Percentiles rank a stretch among this genome's conserved stretches.
These are phyloP conservation scores for Drosophila pectinifera DNA, from an alignment of 1,140 invertebrate species.

Conservation along the genomic window DNA sequence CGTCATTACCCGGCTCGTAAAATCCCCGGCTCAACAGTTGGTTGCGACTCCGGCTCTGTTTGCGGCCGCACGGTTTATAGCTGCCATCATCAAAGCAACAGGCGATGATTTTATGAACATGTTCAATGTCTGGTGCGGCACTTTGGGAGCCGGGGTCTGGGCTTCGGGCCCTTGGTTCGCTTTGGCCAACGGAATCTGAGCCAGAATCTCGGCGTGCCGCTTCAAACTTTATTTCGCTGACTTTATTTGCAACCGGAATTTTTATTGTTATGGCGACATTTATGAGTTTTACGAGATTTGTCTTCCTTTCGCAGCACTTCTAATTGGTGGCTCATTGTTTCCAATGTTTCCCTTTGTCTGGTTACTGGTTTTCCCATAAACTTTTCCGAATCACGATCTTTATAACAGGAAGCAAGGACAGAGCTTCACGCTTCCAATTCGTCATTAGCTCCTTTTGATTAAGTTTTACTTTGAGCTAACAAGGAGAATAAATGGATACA, in stretches of 20 bases:
- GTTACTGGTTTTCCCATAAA: constrained; percentile 35
- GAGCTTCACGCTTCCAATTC: background rate
- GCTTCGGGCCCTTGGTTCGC: background rate
- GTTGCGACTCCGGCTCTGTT: constrained; percentile 36
- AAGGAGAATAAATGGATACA: no score
- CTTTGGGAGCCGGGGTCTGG: constrained; percentile 20
- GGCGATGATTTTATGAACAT: constrained; percentile 79
- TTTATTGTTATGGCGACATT: constrained; percentile 80
- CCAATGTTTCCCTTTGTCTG: constrained; percentile 16
- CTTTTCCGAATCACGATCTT: constrained; percentile 5
- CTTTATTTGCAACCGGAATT: constrained; percentile 81
- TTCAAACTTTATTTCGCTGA: constrained; percentile 64
- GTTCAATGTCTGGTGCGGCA: constrained; percentile 50
- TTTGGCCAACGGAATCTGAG: constrained; percentile 39
- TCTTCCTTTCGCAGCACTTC: constrained; percentile 44
- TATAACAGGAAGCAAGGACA: no score
- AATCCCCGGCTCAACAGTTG: constrained; percentile 78
- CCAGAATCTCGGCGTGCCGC: constrained; percentile 48
- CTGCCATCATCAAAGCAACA: constrained; percentile 58
- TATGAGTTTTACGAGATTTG: constrained; percentile 75
- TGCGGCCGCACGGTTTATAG: constrained; percentile 45
- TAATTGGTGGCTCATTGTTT: constrained; percentile 69
- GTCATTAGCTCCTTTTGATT: background rate
- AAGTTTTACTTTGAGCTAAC: background rate
- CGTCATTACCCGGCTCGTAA: constrained; percentile 84